Conservation (phyloP, 2,797 vertebrate species). For the Lutjanus campechanus region DNA sequence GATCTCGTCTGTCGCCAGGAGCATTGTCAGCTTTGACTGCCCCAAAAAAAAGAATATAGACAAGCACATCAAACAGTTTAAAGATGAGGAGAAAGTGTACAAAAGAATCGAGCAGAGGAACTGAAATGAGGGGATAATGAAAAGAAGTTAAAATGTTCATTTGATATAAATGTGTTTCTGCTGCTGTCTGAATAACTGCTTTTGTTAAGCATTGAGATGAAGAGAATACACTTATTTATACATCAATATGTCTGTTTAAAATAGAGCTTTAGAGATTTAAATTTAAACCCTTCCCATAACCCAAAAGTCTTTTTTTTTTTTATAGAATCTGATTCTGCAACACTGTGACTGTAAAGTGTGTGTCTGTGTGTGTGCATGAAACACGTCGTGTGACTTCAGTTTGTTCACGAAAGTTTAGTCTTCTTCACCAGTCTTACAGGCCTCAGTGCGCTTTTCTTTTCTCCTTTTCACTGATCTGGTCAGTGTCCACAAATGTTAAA, state of each 20-base stretch:
- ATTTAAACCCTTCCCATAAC: slow-evolving; percentile 60
- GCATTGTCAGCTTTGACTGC: slow-evolving; percentile 4
- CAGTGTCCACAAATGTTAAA: slow-evolving; percentile 60
- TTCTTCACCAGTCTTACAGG: slow-evolving; percentile 36
- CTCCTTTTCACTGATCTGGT: slow-evolving; percentile 30
- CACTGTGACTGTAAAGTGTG: slow-evolving; percentile 48
- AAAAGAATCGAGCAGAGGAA: slow-evolving; percentile 12
- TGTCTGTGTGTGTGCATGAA: slow-evolving; percentile 17
- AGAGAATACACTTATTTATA: slow-evolving; percentile 81
- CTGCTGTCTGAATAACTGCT: slow-evolving; percentile 55
- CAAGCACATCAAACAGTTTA: slow-evolving; percentile 16
- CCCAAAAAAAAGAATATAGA: slow-evolving; percentile 22
- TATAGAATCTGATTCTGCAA: slow-evolving; percentile 73
- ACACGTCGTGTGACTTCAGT: slow-evolving; percentile 6
- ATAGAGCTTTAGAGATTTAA: slow-evolving; percentile 78
- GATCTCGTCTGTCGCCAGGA: slow-evolving; percentile 3
- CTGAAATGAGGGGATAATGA: slow-evolving; percentile 26
- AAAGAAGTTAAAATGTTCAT: slow-evolving; percentile 57
- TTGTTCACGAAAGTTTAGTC: slow-evolving; percentile 41
- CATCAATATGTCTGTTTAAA: slow-evolving; percentile 85
- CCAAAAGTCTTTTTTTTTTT: slow-evolving; percentile 56
- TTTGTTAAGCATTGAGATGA: slow-evolving; percentile 66
- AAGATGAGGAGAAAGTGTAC: slow-evolving; percentile 1
- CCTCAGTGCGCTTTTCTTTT: slow-evolving; percentile 42
- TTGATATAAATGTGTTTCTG: slow-evolving; percentile 53